These are phyloP conservation scores for Brachionus paranguensis DNA, from an alignment of 1,140 invertebrate species.

Conservation along the genomic window DNA sequence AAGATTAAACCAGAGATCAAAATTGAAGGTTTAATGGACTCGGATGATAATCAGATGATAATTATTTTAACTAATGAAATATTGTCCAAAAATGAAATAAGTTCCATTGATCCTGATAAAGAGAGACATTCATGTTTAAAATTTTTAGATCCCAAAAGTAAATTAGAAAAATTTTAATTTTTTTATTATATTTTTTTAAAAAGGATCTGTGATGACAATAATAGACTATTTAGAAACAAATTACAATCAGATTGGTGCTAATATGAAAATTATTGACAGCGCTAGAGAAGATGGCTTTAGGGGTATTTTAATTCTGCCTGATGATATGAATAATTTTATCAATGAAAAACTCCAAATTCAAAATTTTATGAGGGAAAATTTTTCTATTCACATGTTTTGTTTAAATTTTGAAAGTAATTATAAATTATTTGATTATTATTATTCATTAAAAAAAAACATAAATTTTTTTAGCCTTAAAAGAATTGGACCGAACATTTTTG, in stretches of 20 bases:
- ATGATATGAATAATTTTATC: neutral
- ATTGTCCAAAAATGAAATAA: neutral
- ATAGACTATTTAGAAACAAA: neutral
- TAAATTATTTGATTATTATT: neutral
- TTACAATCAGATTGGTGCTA: neutral
- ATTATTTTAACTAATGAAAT: neutral
- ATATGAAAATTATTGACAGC: neutral
- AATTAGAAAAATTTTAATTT: neutral
- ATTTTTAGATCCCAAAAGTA: neutral
- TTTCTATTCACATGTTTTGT: neutral
- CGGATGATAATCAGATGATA: neutral
- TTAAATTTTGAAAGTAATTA: constrained; percentile 21
- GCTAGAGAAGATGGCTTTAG: neutral
- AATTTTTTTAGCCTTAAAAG: neutral
- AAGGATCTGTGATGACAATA: neutral
- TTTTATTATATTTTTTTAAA: neutral
- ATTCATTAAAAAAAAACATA: neutral
- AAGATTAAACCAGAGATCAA: constrained; percentile 4
- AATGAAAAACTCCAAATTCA: neutral
- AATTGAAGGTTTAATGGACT: neutral
- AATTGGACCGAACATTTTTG: neutral
- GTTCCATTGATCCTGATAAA: neutral
- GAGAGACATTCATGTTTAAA: neutral
- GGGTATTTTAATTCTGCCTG: neutral
- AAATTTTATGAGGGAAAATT: neutral